Evolutionary conservation across 2,797 vertebrate genomes (phyloP).

Genomic region (Alectoris magna): DNA sequence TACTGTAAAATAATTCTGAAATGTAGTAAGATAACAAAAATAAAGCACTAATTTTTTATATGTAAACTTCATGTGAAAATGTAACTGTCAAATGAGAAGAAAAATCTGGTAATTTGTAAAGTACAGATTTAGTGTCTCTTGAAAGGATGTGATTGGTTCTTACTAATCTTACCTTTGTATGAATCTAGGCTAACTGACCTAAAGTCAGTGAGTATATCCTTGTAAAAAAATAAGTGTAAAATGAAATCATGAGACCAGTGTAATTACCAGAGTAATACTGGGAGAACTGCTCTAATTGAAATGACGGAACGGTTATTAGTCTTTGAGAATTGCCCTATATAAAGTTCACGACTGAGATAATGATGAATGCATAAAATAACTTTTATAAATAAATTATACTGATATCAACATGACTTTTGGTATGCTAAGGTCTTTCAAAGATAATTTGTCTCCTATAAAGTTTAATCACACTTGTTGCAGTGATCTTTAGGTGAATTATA

Average conservation of each 20-base stretch:
- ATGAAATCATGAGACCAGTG: not conserved
- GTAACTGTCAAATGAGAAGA: not conserved
- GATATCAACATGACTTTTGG: slow-evolving; percentile 17
- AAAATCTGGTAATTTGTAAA: not conserved
- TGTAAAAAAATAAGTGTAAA: slow-evolving; percentile 29
- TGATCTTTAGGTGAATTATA: not conserved
- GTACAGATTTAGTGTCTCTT: not conserved
- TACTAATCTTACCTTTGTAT: not conserved
- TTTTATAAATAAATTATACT: slow-evolving; percentile 43
- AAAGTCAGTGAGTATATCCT: not conserved
- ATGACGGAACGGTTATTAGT: slow-evolving; percentile 18
- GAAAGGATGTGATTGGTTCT: not conserved
- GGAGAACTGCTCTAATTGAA: slow-evolving; percentile 27
- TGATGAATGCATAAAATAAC: slow-evolving; percentile 8
- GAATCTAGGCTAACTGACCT: not conserved
- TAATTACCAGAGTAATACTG: slow-evolving; percentile 18
- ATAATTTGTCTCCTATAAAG: not conserved
- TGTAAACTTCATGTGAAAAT: not conserved
- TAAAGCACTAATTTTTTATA: not conserved
- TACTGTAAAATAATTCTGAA: not conserved
- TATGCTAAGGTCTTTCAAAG: not conserved
- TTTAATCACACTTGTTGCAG: not conserved
- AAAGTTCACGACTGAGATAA: slow-evolving; percentile 11
- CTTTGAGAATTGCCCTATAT: slow-evolving; percentile 31
- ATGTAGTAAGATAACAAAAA: not conserved